Evolutionary conservation across 1,140 invertebrate species (phyloP).

Genomic region (Zaprionus davidi): DNA sequence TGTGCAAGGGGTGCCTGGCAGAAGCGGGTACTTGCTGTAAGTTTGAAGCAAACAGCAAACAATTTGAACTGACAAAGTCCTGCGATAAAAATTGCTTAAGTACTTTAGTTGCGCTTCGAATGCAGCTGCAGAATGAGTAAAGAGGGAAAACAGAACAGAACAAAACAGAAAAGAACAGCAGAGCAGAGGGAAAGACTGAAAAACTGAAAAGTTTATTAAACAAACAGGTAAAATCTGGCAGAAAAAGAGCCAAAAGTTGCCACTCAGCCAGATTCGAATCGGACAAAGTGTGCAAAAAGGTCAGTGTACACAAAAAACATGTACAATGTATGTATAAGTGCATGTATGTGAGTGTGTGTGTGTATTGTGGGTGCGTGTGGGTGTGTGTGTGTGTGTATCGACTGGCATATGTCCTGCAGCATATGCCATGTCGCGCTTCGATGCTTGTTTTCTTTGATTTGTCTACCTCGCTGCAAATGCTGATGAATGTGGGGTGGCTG

Average conservation of each 20-base stretch:
- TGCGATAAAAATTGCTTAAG: constrained; percentile 76
- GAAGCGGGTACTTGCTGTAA: constrained; percentile 39
- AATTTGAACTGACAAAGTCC: constrained; percentile 79
- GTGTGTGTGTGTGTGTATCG: constrained; percentile 8
- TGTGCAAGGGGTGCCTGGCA: neutral
- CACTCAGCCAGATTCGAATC: constrained; percentile 44
- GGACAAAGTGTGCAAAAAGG: constrained; percentile 1
- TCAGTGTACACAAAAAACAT: constrained; percentile 9
- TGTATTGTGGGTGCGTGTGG: neutral
- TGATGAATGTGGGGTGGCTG: neutral
- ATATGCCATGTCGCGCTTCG: constrained; percentile 29
- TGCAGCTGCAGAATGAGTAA: constrained; percentile 36
- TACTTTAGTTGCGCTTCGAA: constrained; percentile 67
- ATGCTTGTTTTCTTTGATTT: constrained; percentile 36
- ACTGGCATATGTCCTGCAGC: constrained; percentile 43
- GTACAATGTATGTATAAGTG: neutral
- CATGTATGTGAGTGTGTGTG: neutral
- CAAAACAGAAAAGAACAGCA: neutral
- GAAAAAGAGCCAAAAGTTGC: constrained; percentile 39
- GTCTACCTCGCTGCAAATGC: neutral
- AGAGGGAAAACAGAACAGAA: neutral
- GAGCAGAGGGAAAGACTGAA: neutral
- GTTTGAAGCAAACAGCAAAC: constrained; percentile 62
- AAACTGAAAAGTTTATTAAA: constrained; percentile 60
- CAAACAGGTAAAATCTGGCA: constrained; percentile 65